Conservation (phyloP, 2,888 invertebrate species). For the Boloria euphrosyne region DNA sequence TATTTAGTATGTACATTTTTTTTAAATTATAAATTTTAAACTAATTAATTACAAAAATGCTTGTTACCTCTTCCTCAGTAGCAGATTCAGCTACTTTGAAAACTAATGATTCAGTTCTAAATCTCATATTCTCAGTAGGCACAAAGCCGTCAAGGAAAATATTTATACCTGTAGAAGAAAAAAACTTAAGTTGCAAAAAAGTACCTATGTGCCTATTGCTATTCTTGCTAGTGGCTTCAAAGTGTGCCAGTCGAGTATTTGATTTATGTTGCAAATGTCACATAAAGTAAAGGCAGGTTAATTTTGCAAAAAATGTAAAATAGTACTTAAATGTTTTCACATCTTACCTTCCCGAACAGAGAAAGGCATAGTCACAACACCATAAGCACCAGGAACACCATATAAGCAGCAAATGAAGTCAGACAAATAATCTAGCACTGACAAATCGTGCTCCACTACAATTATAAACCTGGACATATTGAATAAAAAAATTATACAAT, state of each 20-base stretch:
- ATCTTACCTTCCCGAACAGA: conserved; percentile 96
- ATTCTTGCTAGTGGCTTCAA: too few relatives aligned
- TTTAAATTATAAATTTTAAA: neutral
- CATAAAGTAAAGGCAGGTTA: too few relatives aligned
- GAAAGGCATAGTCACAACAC: conserved; percentile 99
- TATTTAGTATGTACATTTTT: neutral
- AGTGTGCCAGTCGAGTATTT: too few relatives aligned
- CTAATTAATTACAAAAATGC: conserved; percentile 11
- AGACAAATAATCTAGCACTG: conserved; percentile 98
- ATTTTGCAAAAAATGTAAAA: neutral
- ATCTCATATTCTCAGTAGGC: conserved; percentile 99
- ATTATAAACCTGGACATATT: conserved; percentile 91
- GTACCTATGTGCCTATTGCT: too few relatives aligned
- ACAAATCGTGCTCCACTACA: conserved; percentile 99
- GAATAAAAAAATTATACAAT: too few relatives aligned
- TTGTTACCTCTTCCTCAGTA: conserved; percentile 92
- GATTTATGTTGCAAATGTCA: too few relatives aligned
- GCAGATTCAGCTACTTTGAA: conserved; percentile 99
- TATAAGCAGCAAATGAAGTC: conserved; percentile 99
- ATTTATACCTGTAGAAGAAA: conserved; percentile 88
- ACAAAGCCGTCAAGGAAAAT: conserved; percentile 99
- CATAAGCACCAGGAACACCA: conserved; percentile 99
- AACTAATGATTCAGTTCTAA: conserved; percentile 97
- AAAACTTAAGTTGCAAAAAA: too few relatives aligned
- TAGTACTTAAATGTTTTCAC: too few relatives aligned